These are phyloP conservation scores for Apis dorsata DNA, from an alignment of 1,140 invertebrate genomes.

Conservation along the genomic window DNA sequence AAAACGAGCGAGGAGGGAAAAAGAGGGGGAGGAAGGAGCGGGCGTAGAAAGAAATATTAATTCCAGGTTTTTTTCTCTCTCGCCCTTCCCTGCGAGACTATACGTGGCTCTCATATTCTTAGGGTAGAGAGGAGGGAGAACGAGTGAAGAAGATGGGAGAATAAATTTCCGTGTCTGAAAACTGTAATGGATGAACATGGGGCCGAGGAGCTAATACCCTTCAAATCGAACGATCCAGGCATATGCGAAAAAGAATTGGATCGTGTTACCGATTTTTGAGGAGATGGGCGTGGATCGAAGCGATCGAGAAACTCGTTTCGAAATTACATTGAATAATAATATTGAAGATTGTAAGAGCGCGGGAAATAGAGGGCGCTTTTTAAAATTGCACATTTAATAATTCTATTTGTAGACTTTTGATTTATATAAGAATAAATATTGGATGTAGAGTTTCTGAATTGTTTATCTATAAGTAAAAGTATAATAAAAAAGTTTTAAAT, in stretches of 20 bases:
- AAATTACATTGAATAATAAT: too few relatives aligned
- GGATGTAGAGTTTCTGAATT: too few relatives aligned
- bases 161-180: constrained; percentile 64
- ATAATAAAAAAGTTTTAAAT: too few relatives aligned
- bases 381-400: too few relatives aligned
- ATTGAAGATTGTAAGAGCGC: too few relatives aligned
- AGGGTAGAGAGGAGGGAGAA: constrained; percentile 38
- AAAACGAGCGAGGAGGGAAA: constrained; percentile 52
- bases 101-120: constrained; percentile 59
- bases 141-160: constrained; percentile 46
- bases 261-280: background rate
- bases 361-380: too few relatives aligned
- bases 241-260: background rate
- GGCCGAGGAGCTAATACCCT: constrained; percentile 45
- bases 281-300: too few relatives aligned
- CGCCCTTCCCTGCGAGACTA: constrained; percentile 42
- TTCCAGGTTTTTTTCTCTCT: constrained; percentile 64
- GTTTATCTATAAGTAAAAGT: too few relatives aligned
- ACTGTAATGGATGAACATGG: constrained; percentile 65
- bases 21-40: background rate
- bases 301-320: background rate
- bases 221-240: constrained; percentile 28
- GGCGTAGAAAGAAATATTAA: constrained; percentile 65
- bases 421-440: too few relatives aligned
- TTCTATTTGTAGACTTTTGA: too few relatives aligned